Conservation (phyloP, 2,797 vertebrate species). For the Myotis daubentonii region DNA sequence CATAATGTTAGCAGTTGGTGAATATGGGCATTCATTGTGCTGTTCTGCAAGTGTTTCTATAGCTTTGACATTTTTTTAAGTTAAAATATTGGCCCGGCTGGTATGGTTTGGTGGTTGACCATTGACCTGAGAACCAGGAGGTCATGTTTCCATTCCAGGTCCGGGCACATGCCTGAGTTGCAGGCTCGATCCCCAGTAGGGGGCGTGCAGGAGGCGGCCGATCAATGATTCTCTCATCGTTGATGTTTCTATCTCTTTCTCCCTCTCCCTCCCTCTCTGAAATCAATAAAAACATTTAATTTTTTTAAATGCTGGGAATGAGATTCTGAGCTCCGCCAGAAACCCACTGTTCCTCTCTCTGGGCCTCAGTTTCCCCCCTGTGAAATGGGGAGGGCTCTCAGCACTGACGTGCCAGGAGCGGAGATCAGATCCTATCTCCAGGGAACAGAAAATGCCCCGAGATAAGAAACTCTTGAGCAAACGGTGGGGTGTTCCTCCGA, state of each 20-base stretch:
- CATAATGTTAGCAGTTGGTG: neutral
- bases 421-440: neutral
- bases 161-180: no score
- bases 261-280: neutral
- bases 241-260: neutral
- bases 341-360: rapidly evolving
- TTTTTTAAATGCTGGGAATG: neutral
- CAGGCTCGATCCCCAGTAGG: no score
- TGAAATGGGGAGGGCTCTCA: neutral
- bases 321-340: neutral
- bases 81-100: neutral
- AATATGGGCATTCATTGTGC: rapidly evolving
- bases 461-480: neutral
- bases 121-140: neutral
- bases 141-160: neutral
- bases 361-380: neutral
- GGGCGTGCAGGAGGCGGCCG: no score
- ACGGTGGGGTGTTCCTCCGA: neutral
- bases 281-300: no score
- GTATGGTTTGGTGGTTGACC: no score
- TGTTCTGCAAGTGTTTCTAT: neutral
- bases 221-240: neutral
- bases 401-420: rapidly evolving
- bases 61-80: neutral
- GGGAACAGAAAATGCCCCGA: neutral